Base-by-base conservation (phyloP, 2,797 vertebrate species). In the Sparus aurata region DNA sequence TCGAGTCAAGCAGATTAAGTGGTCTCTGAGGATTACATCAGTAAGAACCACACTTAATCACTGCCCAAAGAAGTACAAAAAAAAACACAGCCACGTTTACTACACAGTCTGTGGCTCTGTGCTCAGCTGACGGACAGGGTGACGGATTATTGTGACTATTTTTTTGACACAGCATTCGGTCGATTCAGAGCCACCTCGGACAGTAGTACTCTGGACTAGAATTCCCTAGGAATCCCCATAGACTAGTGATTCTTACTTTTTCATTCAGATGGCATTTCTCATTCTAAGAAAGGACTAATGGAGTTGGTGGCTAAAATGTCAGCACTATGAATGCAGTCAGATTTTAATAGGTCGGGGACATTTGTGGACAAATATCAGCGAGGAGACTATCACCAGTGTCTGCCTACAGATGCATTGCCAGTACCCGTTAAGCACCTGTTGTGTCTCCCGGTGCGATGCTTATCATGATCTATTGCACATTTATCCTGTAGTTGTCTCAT, bases 21-120 rank as follows among this genome's bases (percentile, higher is more conserved):
- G 69, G 86, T 84, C 75, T 66, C 0, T 20, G 17, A 59, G 73
- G 82, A 85, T 87, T 85, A 84, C 65, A 78, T 50, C 23, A 30
- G 64, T 45, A 62, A 81, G 77, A 82, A 65, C 59, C 15, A 25
- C 43, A 60, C 49, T 58, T 87, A 84, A 86, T 85, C 87, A 50
- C 38, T 61, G 25, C n/a, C 30, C 69, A 49, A 77, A 71, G 59
- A 74, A 76, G 61, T 82, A 38, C 25, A 68, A 64, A 71, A 64
- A 71, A 52, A 43, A 67, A 25, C 62, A 12, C 27, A 41, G 64
- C 18, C 43, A 57, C 46, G 22, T 65, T 65, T 70, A 47, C 34
- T 8, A 13, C 23, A 53, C 8, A 4, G 59, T 64, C 5, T 49
- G 23, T n/a, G 12, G 34, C 43, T 61, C 17, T 0, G 5, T 18